Percentiles rank a stretch among this genome's conserved stretches.
Evolutionary conservation across 53 echinoderm and acorn worm species (phyloP).

Genomic region (Holothuria leucospilota): DNA sequence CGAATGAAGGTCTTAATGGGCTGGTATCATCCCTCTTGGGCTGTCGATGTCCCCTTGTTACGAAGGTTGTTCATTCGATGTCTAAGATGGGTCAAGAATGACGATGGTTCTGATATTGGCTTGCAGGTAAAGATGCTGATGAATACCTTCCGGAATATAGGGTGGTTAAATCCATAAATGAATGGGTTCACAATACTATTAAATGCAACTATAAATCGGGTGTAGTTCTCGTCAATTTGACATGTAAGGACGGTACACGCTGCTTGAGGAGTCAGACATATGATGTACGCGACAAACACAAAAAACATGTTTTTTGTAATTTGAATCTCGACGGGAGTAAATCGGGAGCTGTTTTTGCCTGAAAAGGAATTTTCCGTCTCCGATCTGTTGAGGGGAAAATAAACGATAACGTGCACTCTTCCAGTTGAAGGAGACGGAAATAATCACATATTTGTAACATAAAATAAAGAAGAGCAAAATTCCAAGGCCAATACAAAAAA

Average conservation of each 20-base stretch:
- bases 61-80: too few species aligned
- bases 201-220: background rate
- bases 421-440: too few species aligned
- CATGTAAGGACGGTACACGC: background rate
- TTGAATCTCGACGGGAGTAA: background rate
- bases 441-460: too few species aligned
- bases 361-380: too few species aligned
- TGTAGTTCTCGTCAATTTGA: background rate
- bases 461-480: too few species aligned
- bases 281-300: constrained; percentile 18
- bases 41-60: too few species aligned
- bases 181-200: constrained; percentile 9
- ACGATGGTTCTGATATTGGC: background rate
- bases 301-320: constrained; percentile 16
- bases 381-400: too few species aligned
- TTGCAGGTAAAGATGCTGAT: background rate
- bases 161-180: constrained; percentile 17
- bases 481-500: too few species aligned
- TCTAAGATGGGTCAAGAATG: background rate
- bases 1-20: too few species aligned
- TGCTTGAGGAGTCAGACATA: constrained; percentile 12
- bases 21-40: too few species aligned
- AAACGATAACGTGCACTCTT: too few species aligned
- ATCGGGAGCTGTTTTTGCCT: background rate
- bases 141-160: background rate